These are phyloP conservation scores for Sebastes trivittatus DNA, from an alignment of 2,797 vertebrate genomes.

Conservation along the genomic window DNA sequence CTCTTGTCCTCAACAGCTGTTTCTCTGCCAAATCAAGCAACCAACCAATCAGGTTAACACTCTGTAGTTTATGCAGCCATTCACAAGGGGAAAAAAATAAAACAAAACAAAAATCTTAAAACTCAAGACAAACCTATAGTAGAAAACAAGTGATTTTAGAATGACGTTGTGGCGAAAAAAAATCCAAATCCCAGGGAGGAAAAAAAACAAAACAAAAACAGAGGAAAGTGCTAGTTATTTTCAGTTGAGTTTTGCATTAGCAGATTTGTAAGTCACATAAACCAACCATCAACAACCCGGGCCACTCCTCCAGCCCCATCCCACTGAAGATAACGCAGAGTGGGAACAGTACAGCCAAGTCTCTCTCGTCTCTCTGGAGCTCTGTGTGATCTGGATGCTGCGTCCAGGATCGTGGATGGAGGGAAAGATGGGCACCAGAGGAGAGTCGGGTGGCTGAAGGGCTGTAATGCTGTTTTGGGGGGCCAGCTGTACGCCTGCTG, in stretches of 20 bases:
- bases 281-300: slow-evolving; percentile 55
- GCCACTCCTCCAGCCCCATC: slow-evolving; percentile 46
- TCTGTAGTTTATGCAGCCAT: slow-evolving; percentile 55
- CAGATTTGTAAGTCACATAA: slow-evolving; percentile 66
- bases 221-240: slow-evolving; percentile 75
- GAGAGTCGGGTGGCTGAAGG: slow-evolving; percentile 63
- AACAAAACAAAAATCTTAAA: slow-evolving; percentile 37
- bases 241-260: slow-evolving; percentile 73
- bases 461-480: slow-evolving; percentile 58
- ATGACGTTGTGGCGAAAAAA: slow-evolving; percentile 36
- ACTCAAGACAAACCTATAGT: slow-evolving; percentile 70
- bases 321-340: slow-evolving; percentile 43
- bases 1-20: slow-evolving; percentile 30
- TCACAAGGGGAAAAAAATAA: slow-evolving; percentile 27
- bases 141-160: slow-evolving; percentile 71
- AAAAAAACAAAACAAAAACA: slow-evolving; percentile 45
- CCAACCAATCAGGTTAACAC: slow-evolving; percentile 39
- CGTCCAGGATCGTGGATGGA: slow-evolving; percentile 46
- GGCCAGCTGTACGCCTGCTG: slow-evolving; percentile 60
- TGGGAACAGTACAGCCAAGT: slow-evolving; percentile 49
- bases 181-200: slow-evolving; percentile 38
- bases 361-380: slow-evolving; percentile 60
- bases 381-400: slow-evolving; percentile 46
- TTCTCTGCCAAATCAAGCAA: slow-evolving; percentile 47
- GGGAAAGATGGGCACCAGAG: slow-evolving; percentile 61